These are phyloP conservation scores for Trichonephila clavata DNA, from an alignment of 1,140 invertebrate species.

Conservation along the genomic window DNA sequence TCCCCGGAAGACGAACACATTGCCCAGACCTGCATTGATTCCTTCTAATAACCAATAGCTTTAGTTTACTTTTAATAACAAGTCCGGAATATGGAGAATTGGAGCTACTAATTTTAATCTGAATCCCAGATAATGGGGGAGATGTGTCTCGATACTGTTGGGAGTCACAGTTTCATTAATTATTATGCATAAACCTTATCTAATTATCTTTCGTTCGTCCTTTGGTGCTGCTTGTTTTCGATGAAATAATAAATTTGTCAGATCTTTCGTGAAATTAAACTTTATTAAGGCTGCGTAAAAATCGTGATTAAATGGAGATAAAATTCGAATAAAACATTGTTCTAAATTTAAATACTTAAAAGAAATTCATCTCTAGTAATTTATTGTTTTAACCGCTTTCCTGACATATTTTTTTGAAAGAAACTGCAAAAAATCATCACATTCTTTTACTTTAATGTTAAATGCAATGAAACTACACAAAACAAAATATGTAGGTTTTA, in stretches of 20 bases:
- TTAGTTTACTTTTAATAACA: slow-evolving; percentile 57
- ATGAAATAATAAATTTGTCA: neutral
- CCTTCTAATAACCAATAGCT: slow-evolving; percentile 35
- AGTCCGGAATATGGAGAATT: slow-evolving; percentile 49
- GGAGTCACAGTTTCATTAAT: slow-evolving; percentile 29
- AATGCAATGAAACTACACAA: too few relatives aligned
- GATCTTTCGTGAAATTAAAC: neutral
- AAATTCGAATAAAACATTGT: neutral
- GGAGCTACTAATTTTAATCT: slow-evolving; percentile 48
- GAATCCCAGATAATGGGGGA: neutral
- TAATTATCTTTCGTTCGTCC: slow-evolving; percentile 34
- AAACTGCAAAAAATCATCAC: too few relatives aligned
- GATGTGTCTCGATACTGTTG: slow-evolving; percentile 9
- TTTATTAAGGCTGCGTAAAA: neutral
- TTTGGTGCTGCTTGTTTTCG: slow-evolving; percentile 4
- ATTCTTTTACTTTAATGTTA: too few relatives aligned
- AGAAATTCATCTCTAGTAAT: too few relatives aligned
- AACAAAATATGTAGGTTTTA: too few relatives aligned
- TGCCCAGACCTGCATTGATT: slow-evolving; percentile 1
- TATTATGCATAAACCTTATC: slow-evolving; percentile 52
- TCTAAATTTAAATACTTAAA: neutral
- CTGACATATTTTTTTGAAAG: too few relatives aligned
- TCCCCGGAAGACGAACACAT: slow-evolving; percentile 13
- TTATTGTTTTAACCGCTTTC: too few relatives aligned
- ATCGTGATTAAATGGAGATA: neutral